These are phyloP conservation scores for Lasioglossum malachurum DNA, from an alignment of 2,888 invertebrate species.

Conservation along the genomic window DNA sequence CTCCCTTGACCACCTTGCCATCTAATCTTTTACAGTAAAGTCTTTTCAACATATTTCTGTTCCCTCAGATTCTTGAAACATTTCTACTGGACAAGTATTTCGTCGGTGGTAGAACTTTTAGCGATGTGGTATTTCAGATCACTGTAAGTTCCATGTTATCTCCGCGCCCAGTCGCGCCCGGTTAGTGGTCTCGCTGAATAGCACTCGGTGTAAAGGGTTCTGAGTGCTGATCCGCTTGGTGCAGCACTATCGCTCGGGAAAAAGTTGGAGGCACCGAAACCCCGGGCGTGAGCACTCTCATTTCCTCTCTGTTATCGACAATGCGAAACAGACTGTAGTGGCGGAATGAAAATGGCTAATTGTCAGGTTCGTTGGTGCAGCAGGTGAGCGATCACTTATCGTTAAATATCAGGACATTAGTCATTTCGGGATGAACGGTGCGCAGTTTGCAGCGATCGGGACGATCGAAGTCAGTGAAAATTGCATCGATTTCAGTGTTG, in stretches of 20 bases:
- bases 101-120: no score
- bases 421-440: constrained; percentile 57
- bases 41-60: no score
- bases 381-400: constrained; percentile 80
- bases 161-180: no score
- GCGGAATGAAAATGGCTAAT: constrained; percentile 83
- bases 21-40: no score
- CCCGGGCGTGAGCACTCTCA: constrained; percentile 6
- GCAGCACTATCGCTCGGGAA: constrained; percentile 6
- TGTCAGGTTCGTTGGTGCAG: constrained; percentile 81
- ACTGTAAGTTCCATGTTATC: no score
- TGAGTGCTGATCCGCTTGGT: background rate
- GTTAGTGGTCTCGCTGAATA: no score
- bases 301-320: constrained; percentile 76
- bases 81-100: no score
- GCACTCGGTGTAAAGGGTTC: no score
- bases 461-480: constrained; percentile 42
- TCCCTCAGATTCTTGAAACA: no score
- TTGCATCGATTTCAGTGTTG: constrained; percentile 45
- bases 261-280: constrained; percentile 1
- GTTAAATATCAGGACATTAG: constrained; percentile 58
- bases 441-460: constrained; percentile 24
- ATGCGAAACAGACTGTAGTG: constrained; percentile 69
- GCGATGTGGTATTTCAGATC: no score
- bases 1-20: no score